Evolutionary conservation across 2,888 invertebrate species (phyloP).

Genomic region (Synanthedon andrenaeformis): DNA sequence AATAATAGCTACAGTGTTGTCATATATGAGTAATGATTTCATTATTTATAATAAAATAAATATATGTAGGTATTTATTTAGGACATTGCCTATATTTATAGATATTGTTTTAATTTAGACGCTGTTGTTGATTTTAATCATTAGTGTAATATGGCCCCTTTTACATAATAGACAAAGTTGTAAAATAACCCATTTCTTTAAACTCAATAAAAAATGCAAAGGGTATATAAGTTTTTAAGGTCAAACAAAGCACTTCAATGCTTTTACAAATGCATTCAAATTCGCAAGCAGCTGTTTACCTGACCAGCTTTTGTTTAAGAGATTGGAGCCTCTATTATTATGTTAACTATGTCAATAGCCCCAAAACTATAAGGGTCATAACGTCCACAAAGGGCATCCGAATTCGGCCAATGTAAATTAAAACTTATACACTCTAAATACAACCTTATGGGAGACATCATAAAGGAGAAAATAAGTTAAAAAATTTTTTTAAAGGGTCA

Average conservation of each 20-base stretch:
- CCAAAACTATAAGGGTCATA: not conserved
- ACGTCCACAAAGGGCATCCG: not conserved
- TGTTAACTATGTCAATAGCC: conserved; percentile 1
- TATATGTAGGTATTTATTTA: too few species aligned
- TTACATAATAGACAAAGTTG: too few species aligned
- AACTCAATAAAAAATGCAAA: not conserved
- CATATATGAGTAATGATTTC: too few species aligned
- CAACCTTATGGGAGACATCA: not conserved
- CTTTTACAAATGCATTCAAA: conserved; percentile 3
- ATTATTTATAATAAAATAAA: too few species aligned
- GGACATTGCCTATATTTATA: too few species aligned
- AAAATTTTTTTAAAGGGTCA: not conserved
- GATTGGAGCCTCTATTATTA: not conserved
- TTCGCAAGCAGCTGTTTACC: conserved; percentile 38
- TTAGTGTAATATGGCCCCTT: too few species aligned
- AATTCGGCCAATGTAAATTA: not conserved
- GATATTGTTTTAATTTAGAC: too few species aligned
- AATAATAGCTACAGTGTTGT: too few species aligned
- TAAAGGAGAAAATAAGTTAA: not conserved
- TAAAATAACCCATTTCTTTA: too few species aligned
- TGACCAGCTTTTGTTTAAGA: conserved; percentile 26
- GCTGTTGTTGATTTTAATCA: too few species aligned
- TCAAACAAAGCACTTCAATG: conserved; percentile 1
- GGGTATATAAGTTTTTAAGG: not conserved
- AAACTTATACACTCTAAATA: not conserved